Base-by-base conservation (phyloP, 2,888 invertebrate species). In the Standfussiana lucernea region DNA sequence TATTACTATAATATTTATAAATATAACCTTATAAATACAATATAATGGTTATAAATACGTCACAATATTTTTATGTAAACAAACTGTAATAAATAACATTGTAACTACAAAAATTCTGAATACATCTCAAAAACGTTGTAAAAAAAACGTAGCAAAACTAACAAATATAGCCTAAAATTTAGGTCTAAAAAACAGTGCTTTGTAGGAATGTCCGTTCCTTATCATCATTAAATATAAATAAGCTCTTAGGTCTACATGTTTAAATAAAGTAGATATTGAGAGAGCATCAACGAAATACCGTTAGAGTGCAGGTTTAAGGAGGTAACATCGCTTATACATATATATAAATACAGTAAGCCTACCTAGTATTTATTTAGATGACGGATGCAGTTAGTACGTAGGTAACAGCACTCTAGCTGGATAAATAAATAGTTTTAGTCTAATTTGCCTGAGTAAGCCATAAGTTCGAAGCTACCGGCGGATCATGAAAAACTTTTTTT, bases 141-240 rank as follows among this genome's bases (percentile, higher is more conserved):
- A 85, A 85, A 79, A 73, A 78, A 79, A 79, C 62, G 77, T 84
- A 88, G 76, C 84, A 89, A 87, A 82, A 86, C 72, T 88, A 82
- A 82, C 71, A 87, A 77, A 74, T 84, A 84, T 71, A 68, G 68
- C 76, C 59, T 74, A 82, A 81, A 80, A 74, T 72, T 82, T 69
- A 82, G 74, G 70, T 66, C 47, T 75, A 79, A 78, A 86, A 83
- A 86, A 79, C 87, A 82, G 77, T 84, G 76, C 79, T 84, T 84
- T 69, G 65, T 77, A 87, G 87, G 87, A 87, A 87, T 87, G 87
- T 87, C 83, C 62, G 74, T 82, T 79, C 84, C 75, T 79, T 80
- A 69, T 69, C 72, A 78, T 74, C 32, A 71, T 71, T 78, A 76
- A 72, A 77, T 81, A 82, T 79, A 77, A 84, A 77, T 72, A 80